These are phyloP conservation scores for Sericinus montela DNA, from an alignment of 2,888 invertebrate genomes.

Conservation along the genomic window DNA sequence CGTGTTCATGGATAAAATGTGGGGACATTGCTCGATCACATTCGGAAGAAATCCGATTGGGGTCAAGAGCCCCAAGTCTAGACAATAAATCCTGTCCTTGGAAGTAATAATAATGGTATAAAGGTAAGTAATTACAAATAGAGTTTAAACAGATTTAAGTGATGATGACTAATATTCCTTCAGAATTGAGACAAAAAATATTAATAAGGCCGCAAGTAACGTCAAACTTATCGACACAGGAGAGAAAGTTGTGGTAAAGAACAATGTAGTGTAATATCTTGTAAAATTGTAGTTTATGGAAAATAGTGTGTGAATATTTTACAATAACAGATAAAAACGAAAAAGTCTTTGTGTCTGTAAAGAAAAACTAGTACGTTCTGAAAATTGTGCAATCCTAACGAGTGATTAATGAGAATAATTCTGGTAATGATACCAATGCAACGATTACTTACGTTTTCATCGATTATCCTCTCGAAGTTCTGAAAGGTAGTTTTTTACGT, in stretches of 20 bases:
- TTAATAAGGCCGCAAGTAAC: constrained; percentile 18
- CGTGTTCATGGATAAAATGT: constrained; percentile 43
- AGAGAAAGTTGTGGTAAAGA: constrained; percentile 34
- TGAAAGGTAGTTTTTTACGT: constrained; percentile 52
- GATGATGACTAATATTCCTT: neutral
- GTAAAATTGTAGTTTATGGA: neutral
- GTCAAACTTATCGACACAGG: constrained; percentile 11
- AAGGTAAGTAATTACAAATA: neutral
- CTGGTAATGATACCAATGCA: constrained; percentile 4
- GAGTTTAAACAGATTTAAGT: neutral
- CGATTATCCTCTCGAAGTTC: constrained; percentile 68
- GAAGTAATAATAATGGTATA: too few relatives aligned
- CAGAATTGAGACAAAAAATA: neutral
- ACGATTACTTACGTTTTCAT: constrained; percentile 74
- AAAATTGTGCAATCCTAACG: constrained; percentile 48
- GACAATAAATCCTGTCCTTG: constrained; percentile 23
- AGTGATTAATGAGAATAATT: constrained; percentile 21
- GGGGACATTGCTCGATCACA: constrained; percentile 49
- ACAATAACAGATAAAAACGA: neutral
- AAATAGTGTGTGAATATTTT: neutral
- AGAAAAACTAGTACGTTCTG: constrained; percentile 22
- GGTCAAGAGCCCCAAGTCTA: constrained; percentile 57
- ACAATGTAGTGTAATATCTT: too few relatives aligned
- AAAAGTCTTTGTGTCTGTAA: constrained; percentile 6
- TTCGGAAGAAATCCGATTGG: constrained; percentile 44